Evolutionary conservation across 2,888 invertebrate genomes (phyloP), one percentile per base, ranked within the genome.

Genomic region (Drosophila neoperkinsi): DNA sequence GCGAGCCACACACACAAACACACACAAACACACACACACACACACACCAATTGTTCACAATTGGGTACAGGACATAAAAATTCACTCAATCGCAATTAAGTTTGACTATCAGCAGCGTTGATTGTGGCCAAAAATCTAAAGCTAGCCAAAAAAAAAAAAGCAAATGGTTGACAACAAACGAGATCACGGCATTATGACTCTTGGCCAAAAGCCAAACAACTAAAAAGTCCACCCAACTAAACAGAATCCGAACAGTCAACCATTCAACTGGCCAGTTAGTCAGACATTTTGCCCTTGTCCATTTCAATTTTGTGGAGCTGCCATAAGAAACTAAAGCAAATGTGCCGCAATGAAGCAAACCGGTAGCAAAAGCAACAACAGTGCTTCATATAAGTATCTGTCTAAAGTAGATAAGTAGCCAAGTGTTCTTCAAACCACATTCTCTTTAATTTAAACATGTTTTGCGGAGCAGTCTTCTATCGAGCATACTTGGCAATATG

Each of bases 31-130:
- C 18, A 50, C 18, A 51, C 6, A 51, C 31, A 50, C 18, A 50
- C 18, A 51, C 18, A 30, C 31, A 51, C 41, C 38, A 53, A 57
- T 38, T 51, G 51, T 41, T 56, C 33, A 62, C 78, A 80, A 81
- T 46, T 76, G 65, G 71, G 62, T 70, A 51, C 67, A 33, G 86
- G 74, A 80, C 72, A 83, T 83, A 83, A 83, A 83, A 83, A 80
- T 78, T 86, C 82, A 83, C 82, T 83, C 84, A 83, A 78, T 75
- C 58, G 82, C 86, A 86, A 83, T 83, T 83, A 83, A 78, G 82
- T 83, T 70, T 53, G 80, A 46, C 85, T 77, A 82, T 79, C 86
- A 77, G 71, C 70, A 55, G 78, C 73, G 59, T 72, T 72, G 79
- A 71, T 67, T 74, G 67, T 67, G 70, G 66, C 64, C 62, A 50